phyloP scores from a whole-genome alignment of 2,888 invertebrate species.

The Microctonus hyperodae region DNA sequence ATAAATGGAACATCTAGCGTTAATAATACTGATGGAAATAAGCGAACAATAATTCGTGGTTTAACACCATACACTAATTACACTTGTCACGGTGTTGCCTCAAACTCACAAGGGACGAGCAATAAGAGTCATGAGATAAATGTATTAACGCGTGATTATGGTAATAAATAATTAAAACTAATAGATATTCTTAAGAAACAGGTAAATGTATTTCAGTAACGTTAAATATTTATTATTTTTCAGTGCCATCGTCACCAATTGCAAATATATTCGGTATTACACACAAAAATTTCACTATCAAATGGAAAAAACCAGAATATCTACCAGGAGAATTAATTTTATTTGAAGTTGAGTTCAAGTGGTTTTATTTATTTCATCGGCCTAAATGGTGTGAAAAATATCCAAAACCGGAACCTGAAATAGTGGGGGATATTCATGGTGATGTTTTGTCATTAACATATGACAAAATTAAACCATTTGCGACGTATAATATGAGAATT shows the following conservation, averaged over 20 bases:
- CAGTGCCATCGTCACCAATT: conserved; percentile 45
- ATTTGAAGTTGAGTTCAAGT: conserved; percentile 46
- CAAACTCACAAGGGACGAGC: conserved; percentile 46
- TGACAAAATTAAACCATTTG: conserved; percentile 40
- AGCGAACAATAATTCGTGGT: conserved; percentile 35
- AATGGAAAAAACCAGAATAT: conserved; percentile 47
- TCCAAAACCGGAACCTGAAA: conserved; percentile 10
- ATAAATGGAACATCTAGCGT: conserved; percentile 23
- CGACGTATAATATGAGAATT: conserved; percentile 48
- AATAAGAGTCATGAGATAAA: conserved; percentile 36
- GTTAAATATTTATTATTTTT: conserved; percentile 18
- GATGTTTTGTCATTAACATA: conserved; percentile 32
- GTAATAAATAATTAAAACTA: conserved; percentile 37
- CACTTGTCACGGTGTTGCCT: conserved; percentile 43
- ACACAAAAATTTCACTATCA: conserved; percentile 43
- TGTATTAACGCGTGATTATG: conserved; percentile 46
- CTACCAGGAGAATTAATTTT: conserved; percentile 48
- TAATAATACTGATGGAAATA: conserved; percentile 17
- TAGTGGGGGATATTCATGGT: conserved; percentile 34
- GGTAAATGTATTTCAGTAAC: not conserved
- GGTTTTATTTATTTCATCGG: conserved; percentile 40
- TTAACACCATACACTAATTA: conserved; percentile 53
- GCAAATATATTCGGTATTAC: conserved; percentile 30
- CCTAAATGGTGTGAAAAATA: conserved; percentile 46
- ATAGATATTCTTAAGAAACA: too few species aligned